phyloP scores from a whole-genome alignment of 2,113 vertebrate genomes.

The Glaucidium brasilianum region DNA sequence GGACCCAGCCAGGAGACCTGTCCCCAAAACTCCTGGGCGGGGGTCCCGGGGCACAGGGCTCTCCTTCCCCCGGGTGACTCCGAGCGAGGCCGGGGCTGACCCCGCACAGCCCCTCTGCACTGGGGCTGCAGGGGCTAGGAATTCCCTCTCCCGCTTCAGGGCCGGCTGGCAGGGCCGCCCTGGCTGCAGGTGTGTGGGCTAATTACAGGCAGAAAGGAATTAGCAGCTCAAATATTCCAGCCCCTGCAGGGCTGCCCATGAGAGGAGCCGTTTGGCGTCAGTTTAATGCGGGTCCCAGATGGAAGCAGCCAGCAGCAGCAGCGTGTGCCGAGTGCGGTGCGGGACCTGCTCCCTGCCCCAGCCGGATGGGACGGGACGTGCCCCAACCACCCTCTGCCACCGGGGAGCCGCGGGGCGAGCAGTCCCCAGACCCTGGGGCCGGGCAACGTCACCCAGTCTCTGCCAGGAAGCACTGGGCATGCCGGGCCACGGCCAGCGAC shows the following conservation, averaged over 20 bases:
- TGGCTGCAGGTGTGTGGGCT: not conserved
- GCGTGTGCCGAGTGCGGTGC: rapidly evolving
- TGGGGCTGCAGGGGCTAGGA: not conserved
- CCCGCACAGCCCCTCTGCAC: not conserved
- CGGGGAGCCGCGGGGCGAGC: rapidly evolving
- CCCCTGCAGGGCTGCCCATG: not conserved
- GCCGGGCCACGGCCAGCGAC: rapidly evolving
- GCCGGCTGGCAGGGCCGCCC: not conserved
- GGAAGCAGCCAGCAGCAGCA: not conserved
- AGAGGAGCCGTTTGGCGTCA: rapidly evolving
- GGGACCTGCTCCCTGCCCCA: not conserved
- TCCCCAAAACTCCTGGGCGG: rapidly evolving
- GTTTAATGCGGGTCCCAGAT: not conserved
- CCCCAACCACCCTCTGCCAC: not conserved
- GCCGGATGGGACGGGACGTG: rapidly evolving
- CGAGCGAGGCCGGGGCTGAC: not conserved
- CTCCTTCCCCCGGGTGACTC: not conserved
- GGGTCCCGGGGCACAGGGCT: rapidly evolving
- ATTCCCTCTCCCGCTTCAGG: not conserved
- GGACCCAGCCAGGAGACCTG: not conserved
- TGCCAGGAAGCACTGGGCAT: not conserved
- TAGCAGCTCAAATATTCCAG: not conserved
- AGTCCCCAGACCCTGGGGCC: not conserved
- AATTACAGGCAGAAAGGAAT: not conserved
- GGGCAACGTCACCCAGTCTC: rapidly evolving